A percentile compares a stretch with the other conserved stretches of the same genome.
Conservation (phyloP, 2,797 vertebrate genomes). For the Paramormyrops hopkinsi region DNA sequence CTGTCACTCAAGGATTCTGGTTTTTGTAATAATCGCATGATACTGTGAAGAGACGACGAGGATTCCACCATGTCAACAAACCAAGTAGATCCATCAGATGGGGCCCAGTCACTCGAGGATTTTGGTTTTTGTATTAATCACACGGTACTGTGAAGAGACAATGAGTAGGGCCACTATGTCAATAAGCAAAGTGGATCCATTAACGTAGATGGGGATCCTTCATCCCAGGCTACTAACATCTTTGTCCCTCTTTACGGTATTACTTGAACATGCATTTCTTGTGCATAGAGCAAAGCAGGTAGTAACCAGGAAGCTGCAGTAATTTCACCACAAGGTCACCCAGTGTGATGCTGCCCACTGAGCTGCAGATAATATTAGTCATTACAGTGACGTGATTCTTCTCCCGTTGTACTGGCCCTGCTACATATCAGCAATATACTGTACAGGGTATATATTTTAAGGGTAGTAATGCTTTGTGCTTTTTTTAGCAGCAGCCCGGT, state of each 20-base stretch:
- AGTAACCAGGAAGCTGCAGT: neutral
- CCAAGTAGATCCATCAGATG: neutral
- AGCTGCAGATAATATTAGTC: neutral
- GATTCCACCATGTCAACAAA: neutral
- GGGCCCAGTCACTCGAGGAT: neutral
- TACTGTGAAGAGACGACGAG: neutral
- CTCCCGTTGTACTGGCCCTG: neutral
- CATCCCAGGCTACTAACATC: neutral
- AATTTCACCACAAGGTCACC: neutral
- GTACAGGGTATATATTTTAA: neutral
- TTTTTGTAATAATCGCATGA: neutral
- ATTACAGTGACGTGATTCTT: neutral
- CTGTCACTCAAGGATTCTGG: neutral
- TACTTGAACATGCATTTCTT: neutral
- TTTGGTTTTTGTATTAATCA: neutral
- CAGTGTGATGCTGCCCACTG: neutral
- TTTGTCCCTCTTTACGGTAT: neutral
- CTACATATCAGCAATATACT: neutral
- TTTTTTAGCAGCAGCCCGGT: neutral
- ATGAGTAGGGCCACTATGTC: neutral
- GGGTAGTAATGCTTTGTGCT: neutral
- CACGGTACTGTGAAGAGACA: neutral
- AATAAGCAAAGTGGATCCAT: neutral
- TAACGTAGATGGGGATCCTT: neutral
- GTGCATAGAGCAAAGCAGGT: neutral